Conservation (phyloP, 2,113 vertebrate species). For the Lanius ludovicianus region DNA sequence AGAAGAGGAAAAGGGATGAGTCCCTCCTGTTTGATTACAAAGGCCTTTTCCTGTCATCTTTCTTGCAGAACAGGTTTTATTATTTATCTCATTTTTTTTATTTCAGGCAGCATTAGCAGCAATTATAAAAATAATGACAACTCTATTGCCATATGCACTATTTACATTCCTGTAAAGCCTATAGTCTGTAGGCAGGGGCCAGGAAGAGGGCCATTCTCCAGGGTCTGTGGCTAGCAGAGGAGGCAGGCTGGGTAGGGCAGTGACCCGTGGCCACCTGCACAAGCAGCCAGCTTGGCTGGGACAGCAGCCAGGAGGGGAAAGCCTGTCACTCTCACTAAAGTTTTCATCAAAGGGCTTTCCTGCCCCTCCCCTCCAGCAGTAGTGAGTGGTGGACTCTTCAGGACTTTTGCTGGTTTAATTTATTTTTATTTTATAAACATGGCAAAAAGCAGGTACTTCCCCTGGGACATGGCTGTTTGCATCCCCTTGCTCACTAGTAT, state of each 20-base stretch:
- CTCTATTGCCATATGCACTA: background rate
- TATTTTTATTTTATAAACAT: conserved; percentile 21
- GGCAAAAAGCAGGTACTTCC: background rate
- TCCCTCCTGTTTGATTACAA: conserved; percentile 1
- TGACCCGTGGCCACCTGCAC: background rate
- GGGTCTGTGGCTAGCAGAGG: background rate
- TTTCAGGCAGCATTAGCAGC: background rate
- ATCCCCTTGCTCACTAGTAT: background rate
- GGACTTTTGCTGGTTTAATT: background rate
- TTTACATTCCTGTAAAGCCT: background rate
- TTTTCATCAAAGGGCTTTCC: conserved; percentile 20
- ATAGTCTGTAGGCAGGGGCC: background rate
- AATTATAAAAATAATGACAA: conserved; percentile 12
- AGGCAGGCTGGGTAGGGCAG: background rate
- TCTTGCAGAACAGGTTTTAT: conserved; percentile 33
- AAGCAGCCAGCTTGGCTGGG: background rate
- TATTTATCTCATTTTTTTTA: background rate
- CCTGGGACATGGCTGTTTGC: background rate
- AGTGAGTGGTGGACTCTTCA: background rate
- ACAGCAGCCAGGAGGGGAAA: background rate
- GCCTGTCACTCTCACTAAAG: background rate
- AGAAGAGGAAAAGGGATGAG: conserved; percentile 22
- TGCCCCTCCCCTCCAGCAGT: background rate
- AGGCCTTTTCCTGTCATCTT: conserved; percentile 33
- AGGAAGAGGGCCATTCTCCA: background rate